These are phyloP conservation scores for Alectura lathami DNA, from an alignment of 2,113 vertebrate genomes.

Conservation along the genomic window DNA sequence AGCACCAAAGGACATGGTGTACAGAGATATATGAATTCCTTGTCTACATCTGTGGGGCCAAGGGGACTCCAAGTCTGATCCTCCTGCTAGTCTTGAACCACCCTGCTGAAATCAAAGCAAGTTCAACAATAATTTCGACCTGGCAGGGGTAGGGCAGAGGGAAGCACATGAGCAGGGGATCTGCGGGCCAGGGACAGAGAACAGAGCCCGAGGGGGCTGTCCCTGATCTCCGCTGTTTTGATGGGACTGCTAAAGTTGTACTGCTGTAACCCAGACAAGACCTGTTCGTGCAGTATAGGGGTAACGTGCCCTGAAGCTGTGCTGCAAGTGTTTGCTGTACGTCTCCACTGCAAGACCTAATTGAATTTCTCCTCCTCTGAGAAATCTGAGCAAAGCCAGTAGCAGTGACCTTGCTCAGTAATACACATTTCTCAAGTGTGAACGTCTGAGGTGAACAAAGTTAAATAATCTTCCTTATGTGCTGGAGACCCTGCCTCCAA, in stretches of 20 bases:
- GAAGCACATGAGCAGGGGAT: not conserved
- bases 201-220: not conserved
- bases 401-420: not conserved
- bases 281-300: not conserved
- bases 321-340: fast-evolving
- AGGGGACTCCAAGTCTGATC: not conserved
- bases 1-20: not conserved
- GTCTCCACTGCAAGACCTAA: fast-evolving
- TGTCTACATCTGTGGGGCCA: not conserved
- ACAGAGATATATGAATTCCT: not conserved
- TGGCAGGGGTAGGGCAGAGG: not conserved
- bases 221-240: not conserved
- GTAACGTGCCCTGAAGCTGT: not conserved
- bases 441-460: not conserved
- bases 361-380: not conserved
- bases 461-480: not conserved
- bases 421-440: not conserved
- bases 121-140: not conserved
- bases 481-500: not conserved
- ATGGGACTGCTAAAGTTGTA: not conserved
- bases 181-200: not conserved
- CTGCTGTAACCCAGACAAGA: not conserved
- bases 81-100: not conserved
- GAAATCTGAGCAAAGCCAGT: not conserved
- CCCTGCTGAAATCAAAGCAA: not conserved